phyloP scores from a whole-genome alignment of 2,888 invertebrate species.

The Lycocerus yunnanus region DNA sequence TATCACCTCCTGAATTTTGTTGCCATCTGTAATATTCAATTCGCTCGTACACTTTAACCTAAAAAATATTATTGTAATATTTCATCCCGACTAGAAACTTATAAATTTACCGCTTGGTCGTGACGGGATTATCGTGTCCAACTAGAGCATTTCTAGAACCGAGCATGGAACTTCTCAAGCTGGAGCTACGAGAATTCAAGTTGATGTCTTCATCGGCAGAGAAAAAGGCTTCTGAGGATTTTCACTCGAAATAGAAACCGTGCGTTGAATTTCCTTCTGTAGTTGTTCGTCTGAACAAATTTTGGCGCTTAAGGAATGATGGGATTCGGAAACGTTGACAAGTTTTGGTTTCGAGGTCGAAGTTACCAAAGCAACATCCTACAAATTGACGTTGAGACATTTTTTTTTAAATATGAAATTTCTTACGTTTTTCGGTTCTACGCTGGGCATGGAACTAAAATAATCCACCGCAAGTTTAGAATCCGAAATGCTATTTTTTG shows the following conservation, averaged over 20 bases:
- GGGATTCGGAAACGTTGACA: slow-evolving; percentile 68
- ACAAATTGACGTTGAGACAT: background rate
- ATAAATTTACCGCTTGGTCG: slow-evolving; percentile 34
- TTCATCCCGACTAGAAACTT: background rate
- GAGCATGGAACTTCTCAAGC: slow-evolving; percentile 69
- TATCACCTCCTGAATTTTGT: slow-evolving; percentile 49
- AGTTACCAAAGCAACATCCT: slow-evolving; percentile 5
- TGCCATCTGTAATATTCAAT: slow-evolving; percentile 59
- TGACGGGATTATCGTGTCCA: slow-evolving; percentile 48
- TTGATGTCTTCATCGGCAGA: slow-evolving; percentile 89
- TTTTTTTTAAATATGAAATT: background rate
- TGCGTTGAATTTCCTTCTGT: slow-evolving; percentile 73
- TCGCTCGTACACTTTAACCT: slow-evolving; percentile 63
- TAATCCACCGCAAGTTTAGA: slow-evolving; percentile 83
- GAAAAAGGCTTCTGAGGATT: slow-evolving; percentile 92
- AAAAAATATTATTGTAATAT: background rate
- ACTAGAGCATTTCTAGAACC: slow-evolving; percentile 58
- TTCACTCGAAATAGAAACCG: slow-evolving; percentile 86
- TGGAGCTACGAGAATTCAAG: slow-evolving; percentile 68
- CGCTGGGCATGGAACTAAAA: slow-evolving; percentile 57
- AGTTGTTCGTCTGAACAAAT: slow-evolving; percentile 63
- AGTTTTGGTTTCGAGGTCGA: slow-evolving; percentile 58
- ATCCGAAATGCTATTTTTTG: slow-evolving; percentile 85
- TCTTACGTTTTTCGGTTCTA: slow-evolving; percentile 2
- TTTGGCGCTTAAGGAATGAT: slow-evolving; percentile 67